Evolutionary conservation across 2,113 vertebrate genomes (phyloP).

Genomic region (Azemiops feae): DNA sequence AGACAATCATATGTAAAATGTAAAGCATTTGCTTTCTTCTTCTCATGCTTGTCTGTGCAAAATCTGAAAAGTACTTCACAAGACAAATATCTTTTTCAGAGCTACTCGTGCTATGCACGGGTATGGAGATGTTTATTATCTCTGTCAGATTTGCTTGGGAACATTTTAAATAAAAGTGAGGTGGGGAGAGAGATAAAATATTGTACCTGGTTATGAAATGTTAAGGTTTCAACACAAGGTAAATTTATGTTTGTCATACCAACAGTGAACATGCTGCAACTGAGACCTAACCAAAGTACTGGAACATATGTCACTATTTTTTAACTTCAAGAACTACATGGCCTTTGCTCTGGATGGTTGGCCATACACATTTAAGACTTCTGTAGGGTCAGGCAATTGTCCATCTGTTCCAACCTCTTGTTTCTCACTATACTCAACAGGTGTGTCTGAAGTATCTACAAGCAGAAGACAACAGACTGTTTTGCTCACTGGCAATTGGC

Average conservation of each 20-base stretch:
- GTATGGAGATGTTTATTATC: constrained; percentile 1
- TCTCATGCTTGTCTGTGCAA: not conserved
- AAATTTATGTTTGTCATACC: not conserved
- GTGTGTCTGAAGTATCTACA: not conserved
- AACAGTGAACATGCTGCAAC: not conserved
- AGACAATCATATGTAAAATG: not conserved
- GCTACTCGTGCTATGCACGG: constrained; percentile 12
- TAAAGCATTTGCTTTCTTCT: not conserved
- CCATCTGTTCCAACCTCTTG: not conserved
- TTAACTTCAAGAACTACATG: not conserved
- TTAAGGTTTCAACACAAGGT: constrained; percentile 6
- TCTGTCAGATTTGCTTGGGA: constrained; percentile 24
- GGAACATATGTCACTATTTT: not conserved
- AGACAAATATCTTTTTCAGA: constrained; percentile 38
- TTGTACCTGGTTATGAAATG: constrained; percentile 30
- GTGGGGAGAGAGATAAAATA: not conserved
- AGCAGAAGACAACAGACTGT: not conserved
- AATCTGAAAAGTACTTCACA: constrained; percentile 5
- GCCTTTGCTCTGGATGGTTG: not conserved
- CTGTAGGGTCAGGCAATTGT: not conserved
- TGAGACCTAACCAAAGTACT: not conserved
- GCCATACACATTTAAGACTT: not conserved
- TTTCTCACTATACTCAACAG: not conserved
- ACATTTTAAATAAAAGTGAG: constrained; percentile 17
- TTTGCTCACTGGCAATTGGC: not conserved